Percentiles rank a stretch among this genome's conserved stretches.
These are phyloP conservation scores for Dinocampus coccinellae DNA, from an alignment of 2,888 invertebrate genomes.

Conservation along the genomic window DNA sequence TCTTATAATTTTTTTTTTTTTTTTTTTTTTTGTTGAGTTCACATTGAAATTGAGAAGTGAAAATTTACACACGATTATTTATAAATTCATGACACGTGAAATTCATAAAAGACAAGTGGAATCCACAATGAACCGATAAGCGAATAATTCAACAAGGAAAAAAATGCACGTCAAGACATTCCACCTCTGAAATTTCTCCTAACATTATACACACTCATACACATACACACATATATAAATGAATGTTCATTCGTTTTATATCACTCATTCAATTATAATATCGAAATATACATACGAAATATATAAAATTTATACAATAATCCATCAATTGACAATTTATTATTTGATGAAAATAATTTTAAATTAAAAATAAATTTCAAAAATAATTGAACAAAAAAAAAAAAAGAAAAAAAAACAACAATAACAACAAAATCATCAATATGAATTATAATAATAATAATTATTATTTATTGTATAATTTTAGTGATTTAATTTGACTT, in stretches of 20 bases:
- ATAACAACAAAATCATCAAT: too few relatives aligned
- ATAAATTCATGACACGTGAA: constrained; percentile 51
- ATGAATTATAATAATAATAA: too few relatives aligned
- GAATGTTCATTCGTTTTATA: neutral
- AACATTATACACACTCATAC: neutral
- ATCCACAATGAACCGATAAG: constrained; percentile 61
- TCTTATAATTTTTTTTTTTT: neutral
- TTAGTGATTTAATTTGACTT: too few relatives aligned
- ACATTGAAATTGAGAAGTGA: neutral
- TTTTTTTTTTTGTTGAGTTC: neutral
- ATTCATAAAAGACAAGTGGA: constrained; percentile 58
- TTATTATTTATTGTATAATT: too few relatives aligned
- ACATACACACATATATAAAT: neutral
- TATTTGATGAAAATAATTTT: too few relatives aligned
- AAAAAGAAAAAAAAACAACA: too few relatives aligned
- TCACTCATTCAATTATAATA: neutral
- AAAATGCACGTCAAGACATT: constrained; percentile 24
- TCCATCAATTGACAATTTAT: too few relatives aligned
- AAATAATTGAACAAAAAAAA: too few relatives aligned
- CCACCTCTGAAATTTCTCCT: neutral
- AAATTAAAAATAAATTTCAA: too few relatives aligned
- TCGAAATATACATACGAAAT: neutral
- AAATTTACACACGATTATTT: constrained; percentile 41
- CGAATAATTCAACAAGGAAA: constrained; percentile 52
- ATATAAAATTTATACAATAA: too few relatives aligned